Percentiles rank a stretch among this genome's conserved stretches.
These are phyloP conservation scores for Nannoperca obscura DNA, from an alignment of 2,797 vertebrate genomes.

Conservation along the genomic window DNA sequence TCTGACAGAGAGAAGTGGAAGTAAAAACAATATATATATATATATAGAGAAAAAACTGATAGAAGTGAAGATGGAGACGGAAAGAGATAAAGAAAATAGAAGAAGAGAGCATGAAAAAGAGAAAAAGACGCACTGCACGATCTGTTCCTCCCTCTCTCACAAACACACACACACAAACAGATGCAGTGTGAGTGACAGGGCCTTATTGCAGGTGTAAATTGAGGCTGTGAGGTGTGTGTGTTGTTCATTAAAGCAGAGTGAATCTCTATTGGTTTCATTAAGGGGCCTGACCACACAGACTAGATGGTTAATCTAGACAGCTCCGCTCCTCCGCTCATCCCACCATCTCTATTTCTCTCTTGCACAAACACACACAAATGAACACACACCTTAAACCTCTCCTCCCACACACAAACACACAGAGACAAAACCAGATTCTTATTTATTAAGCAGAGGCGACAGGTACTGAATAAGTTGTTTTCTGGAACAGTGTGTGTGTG, in stretches of 20 bases:
- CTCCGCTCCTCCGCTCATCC: constrained; percentile 70
- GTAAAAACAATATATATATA: background rate
- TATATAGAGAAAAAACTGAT: background rate
- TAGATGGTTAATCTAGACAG: constrained; percentile 95
- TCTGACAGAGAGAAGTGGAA: constrained; percentile 1
- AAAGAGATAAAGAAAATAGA: background rate
- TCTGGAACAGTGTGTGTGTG: constrained; percentile 49
- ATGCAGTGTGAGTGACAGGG: constrained; percentile 87
- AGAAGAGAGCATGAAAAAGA: background rate
- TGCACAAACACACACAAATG: constrained; percentile 77
- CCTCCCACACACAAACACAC: constrained; percentile 55
- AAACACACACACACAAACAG: constrained; percentile 32
- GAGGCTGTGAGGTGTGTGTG: constrained; percentile 95
- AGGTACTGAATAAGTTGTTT: constrained; percentile 94
- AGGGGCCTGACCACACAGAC: constrained; percentile 83
- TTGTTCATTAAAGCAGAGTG: constrained; percentile 99
- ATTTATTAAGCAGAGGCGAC: constrained; percentile 98
- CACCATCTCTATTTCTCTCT: constrained; percentile 44
- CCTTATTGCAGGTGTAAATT: constrained; percentile 98
- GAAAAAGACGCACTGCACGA: background rate
- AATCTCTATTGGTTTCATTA: constrained; percentile 99
- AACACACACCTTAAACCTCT: constrained; percentile 77
- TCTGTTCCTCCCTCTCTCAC: background rate
- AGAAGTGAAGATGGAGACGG: background rate
- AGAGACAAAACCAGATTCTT: constrained; percentile 94